Evolutionary conservation across 2,113 vertebrate genomes (phyloP).

Genomic region (Holacanthus passer): DNA sequence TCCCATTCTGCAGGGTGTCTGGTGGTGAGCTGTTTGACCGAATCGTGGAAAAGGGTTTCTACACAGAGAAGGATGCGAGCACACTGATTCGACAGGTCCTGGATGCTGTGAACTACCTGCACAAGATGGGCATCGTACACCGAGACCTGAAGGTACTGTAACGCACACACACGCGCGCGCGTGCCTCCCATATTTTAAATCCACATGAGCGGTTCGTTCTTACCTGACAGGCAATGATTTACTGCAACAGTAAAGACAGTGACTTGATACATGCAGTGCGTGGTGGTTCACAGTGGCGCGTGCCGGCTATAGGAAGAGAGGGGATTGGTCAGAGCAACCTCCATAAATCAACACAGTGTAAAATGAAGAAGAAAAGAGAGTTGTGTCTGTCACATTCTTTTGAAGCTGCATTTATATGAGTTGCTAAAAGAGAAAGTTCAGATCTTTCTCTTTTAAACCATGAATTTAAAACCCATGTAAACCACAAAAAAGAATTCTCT

Average conservation of each 20-base stretch:
- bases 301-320: constrained; percentile 30
- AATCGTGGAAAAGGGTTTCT: constrained; percentile 80
- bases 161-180: constrained; percentile 16
- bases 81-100: constrained; percentile 76
- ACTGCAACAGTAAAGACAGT: constrained; percentile 38
- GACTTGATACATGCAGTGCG: constrained; percentile 34
- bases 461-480: not conserved
- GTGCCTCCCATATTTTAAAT: not conserved
- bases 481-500: not conserved
- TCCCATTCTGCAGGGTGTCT: constrained; percentile 62
- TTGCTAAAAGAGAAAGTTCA: not conserved
- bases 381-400: not conserved
- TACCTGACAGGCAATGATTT: constrained; percentile 38
- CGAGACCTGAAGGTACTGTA: constrained; percentile 74
- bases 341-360: constrained; percentile 2
- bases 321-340: constrained; percentile 18
- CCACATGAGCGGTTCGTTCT: constrained; percentile 1
- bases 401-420: not conserved
- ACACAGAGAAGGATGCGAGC: constrained; percentile 79
- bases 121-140: constrained; percentile 78
- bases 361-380: constrained; percentile 2
- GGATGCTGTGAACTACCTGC: constrained; percentile 78
- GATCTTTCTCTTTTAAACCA: not conserved
- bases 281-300: constrained; percentile 45
- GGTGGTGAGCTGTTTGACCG: constrained; percentile 77